Percentiles rank a stretch among this genome's conserved stretches.
These are phyloP conservation scores for Gnathonemus echidnorhynchus DNA, from an alignment of 2,113 vertebrate species.

Conservation along the genomic window DNA sequence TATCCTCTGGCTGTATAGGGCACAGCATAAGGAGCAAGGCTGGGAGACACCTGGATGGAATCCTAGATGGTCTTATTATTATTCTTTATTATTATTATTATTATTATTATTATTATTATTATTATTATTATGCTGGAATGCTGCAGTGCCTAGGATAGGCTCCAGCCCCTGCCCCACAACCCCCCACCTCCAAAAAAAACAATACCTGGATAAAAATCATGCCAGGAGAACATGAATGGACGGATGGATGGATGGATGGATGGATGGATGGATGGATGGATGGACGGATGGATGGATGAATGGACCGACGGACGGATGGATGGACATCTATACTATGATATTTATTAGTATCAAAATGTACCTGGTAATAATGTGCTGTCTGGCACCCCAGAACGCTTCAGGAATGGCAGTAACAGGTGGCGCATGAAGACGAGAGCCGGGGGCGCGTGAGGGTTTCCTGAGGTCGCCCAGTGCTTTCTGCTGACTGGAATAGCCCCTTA, in stretches of 20 bases:
- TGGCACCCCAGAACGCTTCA: neutral
- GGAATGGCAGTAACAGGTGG: neutral
- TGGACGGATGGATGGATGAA: neutral
- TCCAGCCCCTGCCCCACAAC: no score
- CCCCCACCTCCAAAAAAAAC: no score
- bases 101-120: no score
- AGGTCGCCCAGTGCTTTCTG: neutral
- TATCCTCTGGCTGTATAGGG: neutral
- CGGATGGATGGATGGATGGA: neutral
- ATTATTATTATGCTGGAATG: no score
- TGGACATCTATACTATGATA: neutral
- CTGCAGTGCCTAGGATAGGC: no score
- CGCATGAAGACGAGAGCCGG: neutral
- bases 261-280: neutral
- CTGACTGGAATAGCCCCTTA: neutral
- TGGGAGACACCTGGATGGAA: neutral
- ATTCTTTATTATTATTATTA: no score
- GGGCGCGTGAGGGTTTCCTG: neutral
- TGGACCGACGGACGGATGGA: neutral
- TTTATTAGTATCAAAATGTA: neutral
- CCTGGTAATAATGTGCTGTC: neutral
- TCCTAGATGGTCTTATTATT: neutral
- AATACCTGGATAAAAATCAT: no score
- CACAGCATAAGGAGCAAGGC: neutral
- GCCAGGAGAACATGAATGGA: neutral